Evolutionary conservation across 2,888 invertebrate genomes (phyloP), one percentile per base, ranked within the genome.

Genomic region (Polydrusus cervinus): DNA sequence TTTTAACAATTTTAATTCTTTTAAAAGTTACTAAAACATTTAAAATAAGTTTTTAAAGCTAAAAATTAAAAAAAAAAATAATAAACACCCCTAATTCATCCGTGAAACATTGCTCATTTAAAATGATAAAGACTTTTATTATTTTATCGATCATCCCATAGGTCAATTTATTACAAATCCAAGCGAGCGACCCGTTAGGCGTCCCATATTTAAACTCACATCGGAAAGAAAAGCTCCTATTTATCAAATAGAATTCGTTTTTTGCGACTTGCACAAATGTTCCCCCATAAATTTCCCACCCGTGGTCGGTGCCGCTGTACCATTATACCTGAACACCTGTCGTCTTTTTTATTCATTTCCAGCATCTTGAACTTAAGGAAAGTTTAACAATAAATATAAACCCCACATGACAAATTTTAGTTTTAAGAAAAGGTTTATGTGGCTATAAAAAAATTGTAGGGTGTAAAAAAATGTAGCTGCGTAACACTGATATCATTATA

Each of bases 161-260:
- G 7, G 25, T 18, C 57, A 16, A 60, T 60, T 60, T 38, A 60
- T 40, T 18, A 60, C 16, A 38, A 60, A 38, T 40, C 30, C 34
- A 25, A 20, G 13, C 30, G 14, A 34, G 1, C 16, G 5, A 14
- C 11, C 43, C 43, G 55, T 34, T 34, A 8, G 34, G 18, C 57
- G 38, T 60, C 57, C 38, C 16, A 38, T 60, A 38, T 55, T 14
- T 34, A 55, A 55, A 30, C 14, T 55, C 1, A 38, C 57, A 38
- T 16, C 3, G 18, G 8, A 55, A 60, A 38, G 38, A 30, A 38
- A 60, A 38, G 16, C 16, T 53, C 67, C 55, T 14, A 67, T 67
- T 43, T n/a, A 53, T 67, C 67, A 67, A 53, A 67, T n/a, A 43
- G 49, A 51, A 67, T 67, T 67, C 53, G 55, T 67, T 55, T 67